Base-by-base conservation (phyloP, 2,113 vertebrate genomes). In the Scatophagus argus region DNA sequence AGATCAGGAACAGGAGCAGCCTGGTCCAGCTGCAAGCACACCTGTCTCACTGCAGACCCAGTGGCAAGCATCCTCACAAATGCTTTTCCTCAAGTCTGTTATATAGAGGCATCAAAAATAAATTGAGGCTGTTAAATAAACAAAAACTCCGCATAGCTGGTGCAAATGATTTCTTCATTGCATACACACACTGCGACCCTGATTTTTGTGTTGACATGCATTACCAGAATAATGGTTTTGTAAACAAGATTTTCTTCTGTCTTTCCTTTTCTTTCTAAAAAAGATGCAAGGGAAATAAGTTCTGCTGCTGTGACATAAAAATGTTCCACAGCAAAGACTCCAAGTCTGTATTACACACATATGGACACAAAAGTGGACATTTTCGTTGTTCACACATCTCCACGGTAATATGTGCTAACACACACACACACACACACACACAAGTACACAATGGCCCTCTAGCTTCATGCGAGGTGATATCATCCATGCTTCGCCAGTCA, bases 401-500 rank as follows among this genome's bases (percentile, higher is more conserved):
- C 34, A 47, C n/a, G 39, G 12, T 16, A 46, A 29, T 19, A 29
- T 27, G 21, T 54, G 19, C 25, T 29, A 34, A 66, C 60, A 27
- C 54, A 66, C 63, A 51, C 38, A 69, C 17, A 44, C 39, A 64
- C 34, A 79, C 41, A 41, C 62, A 66, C 59, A 32, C 34, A 52
- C 36, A 62, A 62, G 11, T 23, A 6, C 38, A 63, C 66, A 59
- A 52, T 56, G 41, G 64, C 23, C 61, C 63, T 64, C 47, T 29
- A 27, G 74, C 68, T 74, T 43, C 59, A 49, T 47, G 43, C 56
- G 13, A 58, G 65, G 62, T 62, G 58, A 31, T 77, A 77, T 74
- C 67, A 70, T 58, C 52, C 79, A 75, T 59, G 71, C 72, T 84
- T 83, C 5, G 13, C 31, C 52, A 7, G 71, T 74, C 79, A 61